Evolutionary conservation across 1,140 invertebrate species (phyloP).

Genomic region (Cecropterus lyciades): DNA sequence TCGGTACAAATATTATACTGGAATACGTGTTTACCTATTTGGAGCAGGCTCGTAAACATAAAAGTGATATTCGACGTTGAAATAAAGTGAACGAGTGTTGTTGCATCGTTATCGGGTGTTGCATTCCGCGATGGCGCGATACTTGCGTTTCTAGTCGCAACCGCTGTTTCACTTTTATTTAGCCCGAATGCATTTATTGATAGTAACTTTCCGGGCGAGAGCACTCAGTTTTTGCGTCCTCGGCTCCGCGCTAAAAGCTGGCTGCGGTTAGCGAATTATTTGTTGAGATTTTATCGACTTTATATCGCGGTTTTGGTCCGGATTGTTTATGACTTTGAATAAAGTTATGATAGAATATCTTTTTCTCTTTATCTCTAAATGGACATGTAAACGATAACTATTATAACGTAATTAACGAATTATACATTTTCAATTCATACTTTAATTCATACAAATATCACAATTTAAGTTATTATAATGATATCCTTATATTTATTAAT

Average conservation of each 20-base stretch:
- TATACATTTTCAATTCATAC: no score
- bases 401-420: no score
- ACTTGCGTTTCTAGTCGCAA: constrained; percentile 32
- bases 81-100: constrained; percentile 14
- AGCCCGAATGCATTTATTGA: constrained; percentile 48
- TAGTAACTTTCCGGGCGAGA: constrained; percentile 40
- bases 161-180: constrained; percentile 55
- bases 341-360: no score
- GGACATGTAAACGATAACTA: no score
- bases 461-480: no score
- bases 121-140: constrained; percentile 37
- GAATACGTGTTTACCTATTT: background rate
- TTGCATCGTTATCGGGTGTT: constrained; percentile 1
- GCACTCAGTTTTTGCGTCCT: constrained; percentile 5
- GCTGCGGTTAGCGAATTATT: constrained; percentile 23
- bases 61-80: background rate
- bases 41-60: constrained; percentile 7
- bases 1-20: background rate
- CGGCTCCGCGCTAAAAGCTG: constrained; percentile 13
- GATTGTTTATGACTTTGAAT: background rate
- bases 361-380: no score
- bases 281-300: constrained; percentile 19
- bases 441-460: no score
- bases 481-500: no score
- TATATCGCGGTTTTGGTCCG: constrained; percentile 5